A percentile compares a stretch with the other conserved stretches of the same genome.
phyloP scores from a whole-genome alignment of 2,888 invertebrate species.

The Sinodicranocentrus sp. region DNA sequence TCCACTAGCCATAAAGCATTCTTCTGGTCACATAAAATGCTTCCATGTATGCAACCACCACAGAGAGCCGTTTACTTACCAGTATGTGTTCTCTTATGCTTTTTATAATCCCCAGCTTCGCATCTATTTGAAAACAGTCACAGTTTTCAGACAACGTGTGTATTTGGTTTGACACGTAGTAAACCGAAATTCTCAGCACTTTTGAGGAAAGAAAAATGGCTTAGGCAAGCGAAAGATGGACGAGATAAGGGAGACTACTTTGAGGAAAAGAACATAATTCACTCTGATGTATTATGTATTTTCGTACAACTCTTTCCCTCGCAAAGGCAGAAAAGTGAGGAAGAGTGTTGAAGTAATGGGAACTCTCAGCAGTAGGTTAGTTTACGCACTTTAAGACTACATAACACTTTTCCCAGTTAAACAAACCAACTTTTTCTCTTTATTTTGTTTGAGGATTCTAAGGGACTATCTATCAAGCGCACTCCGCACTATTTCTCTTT shows the following conservation, averaged over 20 bases:
- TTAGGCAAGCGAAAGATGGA: constrained; percentile 35
- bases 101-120: constrained; percentile 29
- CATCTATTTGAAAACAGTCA: background rate
- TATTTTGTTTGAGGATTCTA: no score
- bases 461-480: no score
- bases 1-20: constrained; percentile 41
- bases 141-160: background rate
- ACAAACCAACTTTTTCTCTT: background rate
- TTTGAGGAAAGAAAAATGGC: constrained; percentile 26
- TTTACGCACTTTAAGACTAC: constrained; percentile 22
- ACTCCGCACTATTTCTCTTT: no score
- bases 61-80: background rate
- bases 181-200: constrained; percentile 46
- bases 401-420: background rate
- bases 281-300: background rate
- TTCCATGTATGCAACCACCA: constrained; percentile 32
- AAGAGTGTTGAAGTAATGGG: constrained; percentile 27
- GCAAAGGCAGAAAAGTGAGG: background rate
- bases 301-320: no score
- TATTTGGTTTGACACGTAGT: constrained; percentile 49
- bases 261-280: constrained; percentile 21
- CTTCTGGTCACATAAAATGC: constrained; percentile 51
- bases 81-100: background rate
- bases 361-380: background rate
- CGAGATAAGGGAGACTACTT: constrained; percentile 29